A percentile compares a stretch with the other conserved stretches of the same genome.
phyloP scores from a whole-genome alignment of 2,797 vertebrate species.

The Macropus fuliginosus region DNA sequence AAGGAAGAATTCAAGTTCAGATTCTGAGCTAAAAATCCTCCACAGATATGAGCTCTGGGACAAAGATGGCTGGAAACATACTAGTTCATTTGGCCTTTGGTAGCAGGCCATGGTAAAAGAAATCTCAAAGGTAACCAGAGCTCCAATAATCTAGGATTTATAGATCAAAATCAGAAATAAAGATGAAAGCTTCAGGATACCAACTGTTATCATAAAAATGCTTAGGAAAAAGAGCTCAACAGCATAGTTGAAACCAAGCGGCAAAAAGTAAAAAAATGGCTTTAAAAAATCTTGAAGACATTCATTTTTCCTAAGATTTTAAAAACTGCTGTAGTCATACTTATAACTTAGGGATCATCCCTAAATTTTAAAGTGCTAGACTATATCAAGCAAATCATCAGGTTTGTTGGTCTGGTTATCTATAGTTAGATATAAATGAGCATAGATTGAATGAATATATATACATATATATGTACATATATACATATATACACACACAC shows the following conservation, averaged over 20 bases:
- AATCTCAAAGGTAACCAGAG: not conserved
- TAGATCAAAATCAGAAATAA: not conserved
- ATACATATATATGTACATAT: no score
- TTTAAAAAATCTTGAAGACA: conserved; percentile 50
- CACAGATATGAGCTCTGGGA: not conserved
- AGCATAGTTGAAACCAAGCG: not conserved
- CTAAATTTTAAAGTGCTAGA: not conserved
- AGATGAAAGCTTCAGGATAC: not conserved
- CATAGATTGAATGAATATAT: not conserved
- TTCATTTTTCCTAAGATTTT: not conserved
- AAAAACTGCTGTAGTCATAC: not conserved
- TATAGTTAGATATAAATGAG: not conserved
- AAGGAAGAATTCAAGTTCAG: not conserved
- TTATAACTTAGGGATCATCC: not conserved
- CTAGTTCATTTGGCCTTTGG: not conserved
- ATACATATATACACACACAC: no score
- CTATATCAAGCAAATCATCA: not conserved
- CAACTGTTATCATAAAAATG: not conserved
- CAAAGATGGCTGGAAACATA: not conserved
- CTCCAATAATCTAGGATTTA: not conserved
- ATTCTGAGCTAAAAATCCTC: not conserved
- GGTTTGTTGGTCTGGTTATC: not conserved
- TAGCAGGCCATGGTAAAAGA: not conserved
- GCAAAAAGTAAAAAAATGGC: not conserved
- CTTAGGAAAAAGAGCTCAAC: conserved; percentile 16